Evolutionary conservation across 2,797 vertebrate genomes (phyloP).

Genomic region (Lerista edwardsae): DNA sequence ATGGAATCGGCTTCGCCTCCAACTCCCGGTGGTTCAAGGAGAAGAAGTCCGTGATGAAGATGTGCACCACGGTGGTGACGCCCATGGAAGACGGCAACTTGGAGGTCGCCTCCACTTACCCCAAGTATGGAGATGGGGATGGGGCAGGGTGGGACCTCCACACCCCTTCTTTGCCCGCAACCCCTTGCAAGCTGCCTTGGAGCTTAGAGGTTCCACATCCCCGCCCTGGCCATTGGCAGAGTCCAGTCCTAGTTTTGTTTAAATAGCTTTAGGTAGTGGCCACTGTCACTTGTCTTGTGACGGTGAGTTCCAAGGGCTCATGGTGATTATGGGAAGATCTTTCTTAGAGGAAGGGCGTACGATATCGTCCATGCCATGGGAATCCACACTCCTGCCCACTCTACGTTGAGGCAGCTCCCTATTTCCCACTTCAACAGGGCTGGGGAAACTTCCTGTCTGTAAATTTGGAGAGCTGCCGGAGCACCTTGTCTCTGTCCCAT

Average conservation of each 20-base stretch:
- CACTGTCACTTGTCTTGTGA: too few relatives aligned
- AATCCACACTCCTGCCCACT: not conserved
- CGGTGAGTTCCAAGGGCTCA: too few relatives aligned
- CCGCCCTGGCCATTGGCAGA: too few relatives aligned
- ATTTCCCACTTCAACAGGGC: too few relatives aligned
- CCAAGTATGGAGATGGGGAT: constrained; percentile 51
- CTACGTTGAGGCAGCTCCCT: too few relatives aligned
- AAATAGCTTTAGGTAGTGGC: too few relatives aligned
- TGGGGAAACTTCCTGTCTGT: not conserved
- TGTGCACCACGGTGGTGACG: constrained; percentile 78
- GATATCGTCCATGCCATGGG: not conserved
- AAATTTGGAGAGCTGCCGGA: not conserved
- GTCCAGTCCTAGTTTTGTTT: too few relatives aligned
- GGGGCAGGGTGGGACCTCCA: too few relatives aligned
- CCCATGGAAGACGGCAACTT: constrained; percentile 79
- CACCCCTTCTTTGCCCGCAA: too few relatives aligned
- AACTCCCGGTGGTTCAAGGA: constrained; percentile 85
- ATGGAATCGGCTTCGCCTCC: constrained; percentile 85
- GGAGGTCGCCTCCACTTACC: constrained; percentile 78
- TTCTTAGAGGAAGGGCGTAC: not conserved
- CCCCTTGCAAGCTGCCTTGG: too few relatives aligned
- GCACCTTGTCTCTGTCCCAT: not conserved
- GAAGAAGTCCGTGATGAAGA: constrained; percentile 81
- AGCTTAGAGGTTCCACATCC: too few relatives aligned
- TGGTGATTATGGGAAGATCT: too few relatives aligned